Percentiles rank a stretch among this genome's conserved stretches.
phyloP scores from a whole-genome alignment of 2,888 invertebrate genomes.

The Scaptodrosophila latifasciaeformis region DNA sequence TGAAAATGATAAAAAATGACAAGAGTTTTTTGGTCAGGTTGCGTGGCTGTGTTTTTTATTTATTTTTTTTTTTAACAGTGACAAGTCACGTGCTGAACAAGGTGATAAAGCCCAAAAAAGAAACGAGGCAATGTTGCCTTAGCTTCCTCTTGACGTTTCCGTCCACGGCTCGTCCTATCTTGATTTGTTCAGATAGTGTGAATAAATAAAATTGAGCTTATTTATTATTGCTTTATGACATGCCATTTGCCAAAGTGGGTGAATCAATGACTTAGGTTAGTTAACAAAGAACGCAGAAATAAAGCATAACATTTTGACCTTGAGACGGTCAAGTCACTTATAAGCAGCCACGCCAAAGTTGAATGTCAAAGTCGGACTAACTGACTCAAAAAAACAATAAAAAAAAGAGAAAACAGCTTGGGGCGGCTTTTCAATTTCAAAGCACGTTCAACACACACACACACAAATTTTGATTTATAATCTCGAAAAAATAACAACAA shows the following conservation, averaged over 20 bases:
- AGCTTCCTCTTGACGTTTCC: no score
- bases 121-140: no score
- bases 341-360: conserved; percentile 49
- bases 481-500: neutral
- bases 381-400: no score
- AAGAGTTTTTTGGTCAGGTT: neutral
- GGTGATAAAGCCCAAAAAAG: conserved; percentile 17
- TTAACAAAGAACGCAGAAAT: no score
- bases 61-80: no score
- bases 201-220: no score
- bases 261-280: neutral
- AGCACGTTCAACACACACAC: neutral
- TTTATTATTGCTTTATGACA: no score
- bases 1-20: no score
- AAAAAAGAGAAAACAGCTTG: no score
- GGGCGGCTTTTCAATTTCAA: neutral
- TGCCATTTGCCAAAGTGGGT: neutral
- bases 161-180: no score
- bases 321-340: conserved; percentile 48
- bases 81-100: conserved; percentile 21
- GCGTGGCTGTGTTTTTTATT: neutral
- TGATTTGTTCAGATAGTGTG: no score
- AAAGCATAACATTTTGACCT: conserved; percentile 17
- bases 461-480: neutral
- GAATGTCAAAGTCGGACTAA: conserved; percentile 53